Conservation (phyloP, 1,140 invertebrate species). For the Whitmania pigra region DNA sequence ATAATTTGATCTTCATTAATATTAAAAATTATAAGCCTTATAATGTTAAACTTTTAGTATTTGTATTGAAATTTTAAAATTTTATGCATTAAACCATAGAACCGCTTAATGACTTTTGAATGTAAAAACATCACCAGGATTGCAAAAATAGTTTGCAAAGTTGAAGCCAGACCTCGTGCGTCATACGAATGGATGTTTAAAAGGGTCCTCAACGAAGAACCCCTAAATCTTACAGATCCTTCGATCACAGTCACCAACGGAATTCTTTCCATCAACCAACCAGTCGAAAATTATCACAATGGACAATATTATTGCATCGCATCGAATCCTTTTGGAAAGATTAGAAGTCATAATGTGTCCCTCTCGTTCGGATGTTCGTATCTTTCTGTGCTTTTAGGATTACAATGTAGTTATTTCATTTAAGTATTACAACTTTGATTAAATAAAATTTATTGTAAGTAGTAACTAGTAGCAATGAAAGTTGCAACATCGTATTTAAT, state of each 20-base stretch:
- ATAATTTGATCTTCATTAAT: too few relatives aligned
- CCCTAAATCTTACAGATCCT: constrained; percentile 46
- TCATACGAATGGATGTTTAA: constrained; percentile 52
- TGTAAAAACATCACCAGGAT: neutral
- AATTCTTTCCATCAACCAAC: constrained; percentile 71
- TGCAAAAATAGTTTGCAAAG: constrained; percentile 53
- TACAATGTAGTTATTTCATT: neutral
- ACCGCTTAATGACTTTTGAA: too few relatives aligned
- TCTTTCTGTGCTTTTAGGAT: neutral
- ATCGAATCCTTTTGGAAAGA: constrained; percentile 70
- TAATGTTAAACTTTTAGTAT: too few relatives aligned
- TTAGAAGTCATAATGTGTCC: constrained; percentile 72
- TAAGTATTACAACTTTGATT: neutral
- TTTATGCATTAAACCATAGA: too few relatives aligned
- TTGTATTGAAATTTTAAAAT: too few relatives aligned
- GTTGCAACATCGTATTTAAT: neutral
- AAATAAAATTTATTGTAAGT: too few relatives aligned
- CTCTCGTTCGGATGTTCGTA: constrained; percentile 65
- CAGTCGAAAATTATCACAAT: constrained; percentile 55
- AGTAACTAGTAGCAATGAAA: neutral
- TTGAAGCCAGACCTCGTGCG: constrained; percentile 74
- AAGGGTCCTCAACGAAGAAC: neutral
- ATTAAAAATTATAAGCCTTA: too few relatives aligned
- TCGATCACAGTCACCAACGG: constrained; percentile 80
- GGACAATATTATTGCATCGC: constrained; percentile 83